Evolutionary conservation across 2,888 invertebrate genomes (phyloP), one percentile per base, ranked within the genome.

Genomic region (Brachypterus glaber): DNA sequence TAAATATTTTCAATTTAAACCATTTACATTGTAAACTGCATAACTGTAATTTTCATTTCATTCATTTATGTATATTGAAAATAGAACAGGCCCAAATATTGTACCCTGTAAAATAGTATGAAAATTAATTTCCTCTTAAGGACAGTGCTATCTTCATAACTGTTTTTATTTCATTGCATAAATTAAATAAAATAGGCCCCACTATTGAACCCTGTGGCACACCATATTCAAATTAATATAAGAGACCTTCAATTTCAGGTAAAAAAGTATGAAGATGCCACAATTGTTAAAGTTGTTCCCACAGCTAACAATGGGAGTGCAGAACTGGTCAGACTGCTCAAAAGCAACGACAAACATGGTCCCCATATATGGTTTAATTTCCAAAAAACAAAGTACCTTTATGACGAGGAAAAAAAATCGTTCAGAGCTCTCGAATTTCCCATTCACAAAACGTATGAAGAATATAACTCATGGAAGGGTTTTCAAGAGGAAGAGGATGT

Each of bases 241-340:
- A n/a, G n/a, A n/a, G n/a, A n/a, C n/a, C n/a, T 35, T 9, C 4
- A 47, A 41, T 74, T 74, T 34, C 62, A 90, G 82, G 83, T 79
- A 34, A 78, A 73, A 55, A 72, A 79, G 62, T 86, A 91, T 3
- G 67, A 71, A 17, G 72, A 76, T 55, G 92, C 95, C 14, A 77
- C 80, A 46, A 74, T 91, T 49, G 93, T 81, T 0, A 95, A 95
- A 72, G 96, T 98, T 17, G 81, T 90, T 8, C 98, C 98, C 13
- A 95, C 92, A 12, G 80, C 88, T 2, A 97, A 98, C 60, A 98
- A 98, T 78, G 98, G 98, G 27, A 92, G 86, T 53, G 82, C 95
- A 14, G 96, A 98, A 70, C 73, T 99, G 52, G 90, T 97, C 11
- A 74, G 69, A 49, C 70, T 99, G 25, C 76, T 79, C n/a, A 27